Evolutionary conservation across 2,797 vertebrate genomes (phyloP).

Genomic region (Platalea minor): DNA sequence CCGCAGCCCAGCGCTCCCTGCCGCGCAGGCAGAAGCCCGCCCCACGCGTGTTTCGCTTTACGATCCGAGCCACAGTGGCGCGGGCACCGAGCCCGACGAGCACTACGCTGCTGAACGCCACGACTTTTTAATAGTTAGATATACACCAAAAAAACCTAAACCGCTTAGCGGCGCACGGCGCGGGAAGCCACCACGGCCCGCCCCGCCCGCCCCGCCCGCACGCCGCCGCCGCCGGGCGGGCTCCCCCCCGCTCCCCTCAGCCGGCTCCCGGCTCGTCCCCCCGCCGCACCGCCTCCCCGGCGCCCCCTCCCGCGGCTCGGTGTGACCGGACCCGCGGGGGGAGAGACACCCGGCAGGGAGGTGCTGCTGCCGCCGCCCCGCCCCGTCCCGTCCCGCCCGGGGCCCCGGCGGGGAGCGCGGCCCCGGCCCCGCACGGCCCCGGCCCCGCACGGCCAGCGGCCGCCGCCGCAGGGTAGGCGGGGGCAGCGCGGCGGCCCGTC

Average conservation of each 20-base stretch:
- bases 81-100: background rate
- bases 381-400: accelerated
- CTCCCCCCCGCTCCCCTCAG: no score
- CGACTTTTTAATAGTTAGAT: background rate
- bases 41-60: accelerated
- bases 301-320: no score
- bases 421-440: no score
- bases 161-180: accelerated
- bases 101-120: accelerated
- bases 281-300: no score
- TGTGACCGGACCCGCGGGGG: accelerated
- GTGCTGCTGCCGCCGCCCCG: accelerated
- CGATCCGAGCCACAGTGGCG: background rate
- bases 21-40: accelerated
- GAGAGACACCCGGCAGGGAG: accelerated
- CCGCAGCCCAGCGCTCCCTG: accelerated
- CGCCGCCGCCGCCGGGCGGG: no score
- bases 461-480: background rate
- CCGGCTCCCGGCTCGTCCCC: no score
- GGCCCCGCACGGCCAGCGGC: no score
- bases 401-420: accelerated
- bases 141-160: background rate
- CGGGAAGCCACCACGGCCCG: background rate
- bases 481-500: background rate
- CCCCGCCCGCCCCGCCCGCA: background rate